Evolutionary conservation across 2,113 vertebrate species (phyloP).

Genomic region (Mohoua ochrocephala): DNA sequence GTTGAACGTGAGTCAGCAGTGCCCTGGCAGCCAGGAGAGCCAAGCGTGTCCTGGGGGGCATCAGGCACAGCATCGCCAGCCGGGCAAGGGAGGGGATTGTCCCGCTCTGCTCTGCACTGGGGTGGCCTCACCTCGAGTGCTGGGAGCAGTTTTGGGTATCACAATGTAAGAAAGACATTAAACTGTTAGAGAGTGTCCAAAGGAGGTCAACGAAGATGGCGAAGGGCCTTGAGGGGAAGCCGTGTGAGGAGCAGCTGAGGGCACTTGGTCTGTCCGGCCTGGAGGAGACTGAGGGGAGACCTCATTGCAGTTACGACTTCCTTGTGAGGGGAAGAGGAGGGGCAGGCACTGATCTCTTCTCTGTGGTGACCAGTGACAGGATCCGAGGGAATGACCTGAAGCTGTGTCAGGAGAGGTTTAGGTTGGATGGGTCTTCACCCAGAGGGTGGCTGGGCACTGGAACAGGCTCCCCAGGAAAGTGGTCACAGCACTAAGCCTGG

Average conservation of each 20-base stretch:
- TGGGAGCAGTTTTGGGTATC: accelerated
- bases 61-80: not conserved
- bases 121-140: not conserved
- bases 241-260: accelerated
- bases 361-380: not conserved
- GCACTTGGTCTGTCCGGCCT: not conserved
- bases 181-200: not conserved
- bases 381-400: accelerated
- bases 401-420: not conserved
- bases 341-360: not conserved
- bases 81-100: not conserved
- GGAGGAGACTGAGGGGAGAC: not conserved
- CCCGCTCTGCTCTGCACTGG: not conserved
- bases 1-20: not conserved
- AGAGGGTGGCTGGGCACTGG: not conserved
- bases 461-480: not conserved
- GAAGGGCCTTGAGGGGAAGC: not conserved
- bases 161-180: not conserved
- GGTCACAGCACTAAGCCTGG: not conserved
- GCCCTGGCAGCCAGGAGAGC: not conserved
- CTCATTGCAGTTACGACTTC: not conserved
- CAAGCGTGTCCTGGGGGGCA: not conserved
- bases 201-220: not conserved
- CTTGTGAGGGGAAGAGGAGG: accelerated
- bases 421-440: accelerated